Conservation (phyloP, 2,113 vertebrate species). For the Cyphomyrus plagiostoma region DNA sequence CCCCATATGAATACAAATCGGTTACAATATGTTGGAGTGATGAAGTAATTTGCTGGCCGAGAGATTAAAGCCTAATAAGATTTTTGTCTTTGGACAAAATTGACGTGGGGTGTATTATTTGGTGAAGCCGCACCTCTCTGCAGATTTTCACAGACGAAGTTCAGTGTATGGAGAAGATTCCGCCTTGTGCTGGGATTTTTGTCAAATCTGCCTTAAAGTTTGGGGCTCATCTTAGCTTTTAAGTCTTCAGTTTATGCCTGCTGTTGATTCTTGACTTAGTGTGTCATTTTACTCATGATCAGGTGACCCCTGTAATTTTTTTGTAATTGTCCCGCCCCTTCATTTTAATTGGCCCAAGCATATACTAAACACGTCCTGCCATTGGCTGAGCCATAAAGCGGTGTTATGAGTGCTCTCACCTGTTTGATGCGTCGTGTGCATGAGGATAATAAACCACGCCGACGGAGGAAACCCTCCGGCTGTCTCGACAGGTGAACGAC, state of each 20-base stretch:
- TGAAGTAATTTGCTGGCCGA: slow-evolving; percentile 1
- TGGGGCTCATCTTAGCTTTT: not conserved
- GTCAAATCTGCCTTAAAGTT: not conserved
- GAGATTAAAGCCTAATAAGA: not conserved
- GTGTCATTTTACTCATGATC: not conserved
- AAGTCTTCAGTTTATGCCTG: not conserved
- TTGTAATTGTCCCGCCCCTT: not conserved
- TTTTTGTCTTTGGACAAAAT: not conserved
- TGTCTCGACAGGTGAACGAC: slow-evolving; percentile 79
- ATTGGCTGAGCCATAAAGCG: not conserved
- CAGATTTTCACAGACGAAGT: not conserved
- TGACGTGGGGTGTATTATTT: not conserved
- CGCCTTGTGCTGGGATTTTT: not conserved
- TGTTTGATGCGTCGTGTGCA: not conserved
- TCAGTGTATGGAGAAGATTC: not conserved
- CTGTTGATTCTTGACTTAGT: not conserved
- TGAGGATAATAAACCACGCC: not conserved
- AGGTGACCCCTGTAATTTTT: not conserved
- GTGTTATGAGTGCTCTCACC: not conserved
- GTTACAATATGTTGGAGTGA: slow-evolving; percentile 1
- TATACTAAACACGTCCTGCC: not conserved
- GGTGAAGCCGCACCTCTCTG: not conserved
- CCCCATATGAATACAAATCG: slow-evolving; percentile 13
- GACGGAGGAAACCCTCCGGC: no score
- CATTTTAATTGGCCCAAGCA: not conserved